Percentiles rank a stretch among this genome's conserved stretches.
Conservation (phyloP, 2,113 vertebrate genomes). For the Climacteris rufus region DNA sequence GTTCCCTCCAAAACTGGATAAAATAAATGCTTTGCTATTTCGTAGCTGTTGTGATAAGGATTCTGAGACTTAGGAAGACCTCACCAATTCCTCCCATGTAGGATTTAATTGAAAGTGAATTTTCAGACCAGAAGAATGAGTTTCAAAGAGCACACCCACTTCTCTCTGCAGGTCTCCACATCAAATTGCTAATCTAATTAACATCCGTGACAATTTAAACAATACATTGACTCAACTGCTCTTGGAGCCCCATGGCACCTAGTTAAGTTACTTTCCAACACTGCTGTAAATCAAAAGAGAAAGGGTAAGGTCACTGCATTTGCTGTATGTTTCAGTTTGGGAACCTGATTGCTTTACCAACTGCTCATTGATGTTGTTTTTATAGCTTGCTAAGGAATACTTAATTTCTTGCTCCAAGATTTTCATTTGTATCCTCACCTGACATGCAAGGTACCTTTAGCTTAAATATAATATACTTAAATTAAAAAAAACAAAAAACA, state of each 20-base stretch:
- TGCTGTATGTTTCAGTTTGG: conserved; percentile 50
- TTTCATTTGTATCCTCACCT: conserved; percentile 4
- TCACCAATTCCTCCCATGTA: conserved; percentile 50
- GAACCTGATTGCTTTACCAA: conserved; percentile 76
- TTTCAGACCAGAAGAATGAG: conserved; percentile 61
- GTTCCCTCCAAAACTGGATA: conserved; percentile 40
- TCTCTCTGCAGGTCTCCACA: conserved; percentile 48
- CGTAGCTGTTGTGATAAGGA: conserved; percentile 55
- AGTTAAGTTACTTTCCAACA: conserved; percentile 66
- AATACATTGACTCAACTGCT: conserved; percentile 60
- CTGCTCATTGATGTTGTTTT: conserved; percentile 67
- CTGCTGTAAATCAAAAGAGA: conserved; percentile 70
- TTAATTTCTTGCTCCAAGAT: conserved; percentile 10
- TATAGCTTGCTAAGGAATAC: conserved; percentile 33
- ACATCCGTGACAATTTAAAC: conserved; percentile 64
- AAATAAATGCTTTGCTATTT: conserved; percentile 43
- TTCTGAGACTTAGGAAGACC: conserved; percentile 55
- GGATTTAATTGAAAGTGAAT: conserved; percentile 61
- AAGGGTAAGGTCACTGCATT: conserved; percentile 44
- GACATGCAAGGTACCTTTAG: background rate
- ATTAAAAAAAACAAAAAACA: background rate
- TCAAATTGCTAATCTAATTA: conserved; percentile 75
- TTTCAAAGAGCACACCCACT: conserved; percentile 57
- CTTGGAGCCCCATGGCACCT: conserved; percentile 52
- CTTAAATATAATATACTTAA: background rate